Conservation (phyloP, 2,113 vertebrate species). For the Cyprinus carpio region DNA sequence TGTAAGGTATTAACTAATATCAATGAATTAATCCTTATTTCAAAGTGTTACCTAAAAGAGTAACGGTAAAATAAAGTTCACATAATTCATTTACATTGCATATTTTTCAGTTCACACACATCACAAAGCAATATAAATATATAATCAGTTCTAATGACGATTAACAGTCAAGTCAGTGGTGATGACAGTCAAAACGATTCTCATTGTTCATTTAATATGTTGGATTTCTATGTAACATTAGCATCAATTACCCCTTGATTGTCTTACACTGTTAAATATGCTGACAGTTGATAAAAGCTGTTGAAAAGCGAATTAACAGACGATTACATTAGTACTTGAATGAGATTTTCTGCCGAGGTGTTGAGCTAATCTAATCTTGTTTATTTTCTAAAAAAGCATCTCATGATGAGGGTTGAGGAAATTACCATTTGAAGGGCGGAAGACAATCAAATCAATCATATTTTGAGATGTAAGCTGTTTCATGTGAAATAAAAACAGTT, state of each 20-base stretch:
- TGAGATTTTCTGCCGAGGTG: constrained; percentile 20
- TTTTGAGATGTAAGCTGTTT: constrained; percentile 5
- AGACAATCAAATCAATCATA: constrained; percentile 9
- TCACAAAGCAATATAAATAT: neutral
- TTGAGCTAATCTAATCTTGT: constrained; percentile 46
- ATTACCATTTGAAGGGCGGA: constrained; percentile 6
- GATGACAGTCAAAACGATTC: neutral
- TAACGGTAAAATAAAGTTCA: neutral
- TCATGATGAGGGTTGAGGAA: constrained; percentile 10
- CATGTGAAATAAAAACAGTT: neutral
- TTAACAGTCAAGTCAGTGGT: neutral
- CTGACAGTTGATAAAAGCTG: constrained; percentile 18
- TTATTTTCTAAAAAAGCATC: constrained; percentile 22
- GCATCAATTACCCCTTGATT: constrained; percentile 18
- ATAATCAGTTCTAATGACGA: neutral
- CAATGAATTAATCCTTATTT: neutral
- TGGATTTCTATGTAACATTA: constrained; percentile 1
- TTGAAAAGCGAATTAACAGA: constrained; percentile 25
- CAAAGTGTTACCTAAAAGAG: neutral
- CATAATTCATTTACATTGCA: neutral
- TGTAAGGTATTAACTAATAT: neutral
- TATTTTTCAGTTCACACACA: neutral
- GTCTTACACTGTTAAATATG: constrained; percentile 33
- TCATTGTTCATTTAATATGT: neutral
- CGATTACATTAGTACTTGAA: constrained; percentile 17